Conservation (phyloP, 1,140 invertebrate species). For the Trigoniulus corallinus region DNA sequence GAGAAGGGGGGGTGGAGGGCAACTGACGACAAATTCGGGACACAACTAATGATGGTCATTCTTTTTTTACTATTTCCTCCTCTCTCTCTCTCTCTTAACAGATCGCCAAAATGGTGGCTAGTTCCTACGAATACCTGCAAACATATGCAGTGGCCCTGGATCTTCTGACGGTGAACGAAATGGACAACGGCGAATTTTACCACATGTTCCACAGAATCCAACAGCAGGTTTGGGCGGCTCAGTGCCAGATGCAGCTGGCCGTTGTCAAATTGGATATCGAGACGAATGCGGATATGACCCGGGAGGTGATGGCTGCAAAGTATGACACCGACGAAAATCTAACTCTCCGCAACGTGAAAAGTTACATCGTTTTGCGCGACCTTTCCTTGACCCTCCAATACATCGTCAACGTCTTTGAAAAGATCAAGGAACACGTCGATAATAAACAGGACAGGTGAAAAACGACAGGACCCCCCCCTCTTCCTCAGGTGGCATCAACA, state of each 20-base stretch:
- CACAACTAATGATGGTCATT: neutral
- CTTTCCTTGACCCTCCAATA: conserved; percentile 45
- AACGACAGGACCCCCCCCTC: too few relatives aligned
- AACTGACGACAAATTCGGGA: neutral
- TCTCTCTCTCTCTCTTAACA: too few relatives aligned
- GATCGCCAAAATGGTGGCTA: conserved; percentile 34
- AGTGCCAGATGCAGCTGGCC: conserved; percentile 38
- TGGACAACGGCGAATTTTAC: conserved; percentile 30
- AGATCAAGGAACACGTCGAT: conserved; percentile 21
- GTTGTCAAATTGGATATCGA: conserved; percentile 34
- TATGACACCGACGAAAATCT: conserved; percentile 26
- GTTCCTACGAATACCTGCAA: conserved; percentile 42
- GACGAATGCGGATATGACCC: conserved; percentile 29
- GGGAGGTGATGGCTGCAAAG: conserved; percentile 37
- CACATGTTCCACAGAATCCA: conserved; percentile 37
- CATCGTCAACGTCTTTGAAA: conserved; percentile 34
- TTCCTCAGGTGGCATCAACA: too few relatives aligned
- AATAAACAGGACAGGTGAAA: neutral
- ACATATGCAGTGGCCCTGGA: conserved; percentile 45
- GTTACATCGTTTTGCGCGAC: conserved; percentile 46
- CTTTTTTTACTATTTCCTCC: conserved; percentile 15
- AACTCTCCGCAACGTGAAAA: conserved; percentile 34
- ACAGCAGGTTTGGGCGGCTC: conserved; percentile 36
- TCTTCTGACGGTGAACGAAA: conserved; percentile 43
- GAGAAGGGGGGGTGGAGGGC: conserved; percentile 10